Evolutionary conservation across 1,140 invertebrate genomes (phyloP), one percentile per base, ranked within the genome.

Genomic region (Lasioglossum albipes): DNA sequence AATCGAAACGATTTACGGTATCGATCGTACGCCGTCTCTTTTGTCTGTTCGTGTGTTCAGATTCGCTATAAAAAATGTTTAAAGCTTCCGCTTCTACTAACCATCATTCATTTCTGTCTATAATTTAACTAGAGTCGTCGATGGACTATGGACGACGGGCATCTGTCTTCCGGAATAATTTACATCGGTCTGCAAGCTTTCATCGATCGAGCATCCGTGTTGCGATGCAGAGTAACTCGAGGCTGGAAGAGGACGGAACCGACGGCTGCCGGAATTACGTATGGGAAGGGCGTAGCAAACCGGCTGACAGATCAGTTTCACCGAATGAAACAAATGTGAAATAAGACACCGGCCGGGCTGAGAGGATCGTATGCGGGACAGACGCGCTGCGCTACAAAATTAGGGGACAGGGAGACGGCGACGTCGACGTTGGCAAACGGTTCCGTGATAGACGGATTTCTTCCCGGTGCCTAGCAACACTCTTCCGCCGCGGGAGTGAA

Each of bases 281-380:
- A 80, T 67, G 59, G 57, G 6, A 0, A 59, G 57, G 57, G 20
- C 18, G 65, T n/a, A 54, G n/a, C 27, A 12, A 13, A 20, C 7
- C 13, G 62, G 54, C 64, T 54, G 62, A 72, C 62, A 65, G 81
- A 75, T 81, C 69, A 75, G 67, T 83, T 83, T 68, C 67, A 9
- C 42, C 59, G 70, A 81, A 80, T 27, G 42, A 75, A 83, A 80
- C n/a, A 31, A 65, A 83, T 59, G 52, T 68, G 41, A 72, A 49
- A 77, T 22, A 42, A 68, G 52, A 76, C 41, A 62, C 67, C 22
- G 36, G 7, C 5, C 2, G 27, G 27, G 62, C 18, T 45, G 68
- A 69, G 52, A 70, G 57, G 18, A 20, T 7, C n/a, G 31, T 31
- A n/a, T 16, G 10, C 5, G 22, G 41, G 16, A 10, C 22, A 18